Base-by-base conservation (phyloP, 64 coral and sea anemone species). In the Pocillopora damicornis region DNA sequence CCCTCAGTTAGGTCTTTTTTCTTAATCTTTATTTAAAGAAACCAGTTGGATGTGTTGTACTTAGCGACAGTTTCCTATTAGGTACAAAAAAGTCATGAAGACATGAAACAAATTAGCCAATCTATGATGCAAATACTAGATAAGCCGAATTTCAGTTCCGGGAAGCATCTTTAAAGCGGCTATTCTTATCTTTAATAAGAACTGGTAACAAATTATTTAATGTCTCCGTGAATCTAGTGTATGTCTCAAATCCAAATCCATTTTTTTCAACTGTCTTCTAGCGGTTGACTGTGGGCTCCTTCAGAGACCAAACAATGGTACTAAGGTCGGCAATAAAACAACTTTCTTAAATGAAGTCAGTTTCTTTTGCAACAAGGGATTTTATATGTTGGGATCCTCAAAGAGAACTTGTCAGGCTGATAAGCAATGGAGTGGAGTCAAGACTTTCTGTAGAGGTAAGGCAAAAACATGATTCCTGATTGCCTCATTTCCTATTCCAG, bases 371-470 rank as follows among this genome's bases (percentile, higher is more conserved):
- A 82, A 91, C 69, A 36, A 78, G 56, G 91, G 91, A 25, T 88
- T 88, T 87, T 78, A 81, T 61, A n/a, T 92, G 20, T 58, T 18
- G 36, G 85, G 85, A 16, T 92, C 90, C 3, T 58, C 64, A 13
- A 73, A 30, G 13, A 76, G 90, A 81, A 38, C 75, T 34, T 92
- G 90, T 76, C 63, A 80, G 17, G 76, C 76, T 60, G 81, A 92
- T 92, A 86, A 86, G 13, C 86, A 60, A n/a, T 92, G 90, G 90
- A 88, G 84, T 88, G 90, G 84, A 38, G 20, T 37, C 0, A 58
- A 80, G 23, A 80, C 88, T 3, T 65, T 30, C 35, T 89, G 88
- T 69, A 89, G 30, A 89, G 88, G 88, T 89, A 37, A 89, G 63
- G 63, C 51, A 22, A 17, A 34, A 34, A 45, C 80, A 8, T 37